Base-by-base conservation (phyloP, 1,140 invertebrate species). In the Drosophila chauvacae region DNA sequence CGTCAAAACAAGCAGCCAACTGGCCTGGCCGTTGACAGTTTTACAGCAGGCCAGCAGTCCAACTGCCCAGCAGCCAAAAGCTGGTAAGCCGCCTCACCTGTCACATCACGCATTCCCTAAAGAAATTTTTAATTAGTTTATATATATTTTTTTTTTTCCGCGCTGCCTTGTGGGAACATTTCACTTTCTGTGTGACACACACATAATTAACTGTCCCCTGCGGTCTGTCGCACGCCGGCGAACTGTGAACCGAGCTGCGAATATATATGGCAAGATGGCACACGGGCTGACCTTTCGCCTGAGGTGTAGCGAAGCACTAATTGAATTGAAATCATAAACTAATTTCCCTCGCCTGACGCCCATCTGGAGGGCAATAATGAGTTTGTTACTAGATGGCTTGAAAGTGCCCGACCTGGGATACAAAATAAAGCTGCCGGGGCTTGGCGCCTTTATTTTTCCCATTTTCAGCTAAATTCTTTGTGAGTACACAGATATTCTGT, bases 121-220 rank as follows among this genome's bases (percentile, higher is more conserved):
- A 61, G 70, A 80, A 71, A 80, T 64, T 80, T 79, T 83, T 80
- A 84, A 83, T 84, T 83, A 84, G 77, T 75, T 71, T 76, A 53
- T 65, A 13, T 76, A 23, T 23, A 69, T 65, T 28, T 58, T 72
- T 55, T 72, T 57, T 35, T 69, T 71, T 70, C 44, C 50, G 33
- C 30, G 35, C 51, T 18, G 65, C 26, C 39, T 35, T 23, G 76
- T 83, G 71, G 83, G 80, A 80, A 69, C 80, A 63, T 88, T 82
- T 80, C 84, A 71, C 84, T 66, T 59, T 63, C 58, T 42, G 56
- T 68, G 58, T 44, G 51, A 58, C 39, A 47, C 65, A 48, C 11
- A 39, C 65, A 71, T 58, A 71, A 48, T 35, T 71, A 26, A 58
- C 69, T 59, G 39, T 37, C 45, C 81, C 42, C 35, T 14, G 33